Base-by-base conservation (phyloP, 2,888 invertebrate genomes). In the Petrophora chlorosata region DNA sequence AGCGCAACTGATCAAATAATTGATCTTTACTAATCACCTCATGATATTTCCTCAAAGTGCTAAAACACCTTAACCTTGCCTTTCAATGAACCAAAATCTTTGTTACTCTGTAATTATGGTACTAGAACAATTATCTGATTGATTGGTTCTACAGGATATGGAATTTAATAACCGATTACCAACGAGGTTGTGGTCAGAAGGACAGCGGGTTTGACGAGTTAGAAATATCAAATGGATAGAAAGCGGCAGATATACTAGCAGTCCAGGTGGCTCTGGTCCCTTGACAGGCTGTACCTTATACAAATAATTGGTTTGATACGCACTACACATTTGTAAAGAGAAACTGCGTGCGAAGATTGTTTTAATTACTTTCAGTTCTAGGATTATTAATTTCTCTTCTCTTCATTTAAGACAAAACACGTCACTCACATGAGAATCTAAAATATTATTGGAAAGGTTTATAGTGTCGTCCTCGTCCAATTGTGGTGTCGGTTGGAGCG, bases 161-260 rank as follows among this genome's bases (percentile, higher is more conserved):
- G 59, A 58, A 59, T 65, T 57, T 65, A 59, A 63, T 65, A 55
- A 58, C 54, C 32, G 34, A 33, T 49, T 61, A 49, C 54, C 46
- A 68, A 65, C 56, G 65, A 69, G 66, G 73, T 57, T 65, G 67
- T 39, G 12, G 30, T 40, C 34, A 60, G 61, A 67, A 67, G 71
- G 70, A 73, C 70, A 65, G 65, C 76, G 36, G 56, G 79, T 76
- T 70, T 66, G 68, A 76, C 79, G 55, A 65, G 76, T 72, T 68
- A 51, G 65, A 63, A 42, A 59, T 51, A 46, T 52, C 57, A 53
- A 62, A 58, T 62, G 59, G 62, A 53, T 62, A 59, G 64, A 62
- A 59, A 67, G 59, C 57, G 39, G 66, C 48, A n/a, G n/a, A 45
- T 26, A 49, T 39, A 49, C 38, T 32, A 5, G 14, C 23, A 16